Base-by-base conservation (phyloP, 1,140 invertebrate genomes). In the Lucilia sericata region DNA sequence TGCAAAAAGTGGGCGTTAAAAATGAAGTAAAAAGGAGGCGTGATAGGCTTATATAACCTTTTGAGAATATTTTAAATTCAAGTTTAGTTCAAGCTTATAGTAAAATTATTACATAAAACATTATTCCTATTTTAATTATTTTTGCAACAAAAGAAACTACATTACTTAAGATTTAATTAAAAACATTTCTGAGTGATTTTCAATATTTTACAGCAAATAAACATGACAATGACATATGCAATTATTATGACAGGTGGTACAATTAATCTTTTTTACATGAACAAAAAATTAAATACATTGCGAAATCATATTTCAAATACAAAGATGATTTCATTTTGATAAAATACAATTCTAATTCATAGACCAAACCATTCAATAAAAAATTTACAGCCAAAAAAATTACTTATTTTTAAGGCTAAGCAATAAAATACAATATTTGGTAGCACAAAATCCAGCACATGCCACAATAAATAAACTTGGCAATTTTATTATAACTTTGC, bases 171-270 rank as follows among this genome's bases (percentile, higher is more conserved):
- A 60, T 60, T 60, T n/a, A 60, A 60, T 60, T 60, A 13, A 30
- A 42, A 74, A 74, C 21, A 12, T 30, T 74, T 30, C 3, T 34
- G 70, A 74, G 5, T 74, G 21, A 74, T 13, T 74, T 60, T 60
- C 13, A 60, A 60, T 78, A 78, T 78, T 47, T 47, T 9, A 47
- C 21, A 17, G 36, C 13, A 14, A 14, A 13, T 8, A 36, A 14
- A 34, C 8, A 36, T 34, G 9, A 36, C 74, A 42, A 36, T 47
- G 75, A n/a, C 17, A 17, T 78, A 42, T 78, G 17, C 75, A 78
- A 78, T 36, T 78, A 34, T 75, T 75, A 75, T 75, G 74, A 34
- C 74, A 75, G 74, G 12, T 75, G 75, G 75, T 42, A 47, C 75
- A 78, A 78, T 78, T 47, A 78, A 47, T 78, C 36, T 19, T 47